Evolutionary conservation across 2,113 vertebrate species (phyloP).

Genomic region (Nymphicus hollandicus): DNA sequence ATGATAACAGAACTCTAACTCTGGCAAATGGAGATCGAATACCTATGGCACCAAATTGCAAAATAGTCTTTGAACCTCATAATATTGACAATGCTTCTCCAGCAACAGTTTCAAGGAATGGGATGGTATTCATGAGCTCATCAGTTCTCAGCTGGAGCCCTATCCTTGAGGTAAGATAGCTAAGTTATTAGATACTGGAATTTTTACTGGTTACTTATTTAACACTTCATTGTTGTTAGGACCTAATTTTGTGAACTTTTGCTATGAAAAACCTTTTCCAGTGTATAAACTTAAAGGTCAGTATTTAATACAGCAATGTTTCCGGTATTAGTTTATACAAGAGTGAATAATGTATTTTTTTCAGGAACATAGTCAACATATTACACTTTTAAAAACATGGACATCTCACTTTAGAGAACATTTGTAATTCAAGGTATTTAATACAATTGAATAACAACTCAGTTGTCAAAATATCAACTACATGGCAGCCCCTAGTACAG

Average conservation of each 20-base stretch:
- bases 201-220: background rate
- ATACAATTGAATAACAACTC: background rate
- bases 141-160: constrained; percentile 92
- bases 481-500: background rate
- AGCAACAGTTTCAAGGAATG: constrained; percentile 94
- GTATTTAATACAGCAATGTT: background rate
- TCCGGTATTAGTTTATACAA: background rate
- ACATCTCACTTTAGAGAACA: background rate
- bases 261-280: background rate
- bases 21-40: constrained; percentile 95
- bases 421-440: background rate
- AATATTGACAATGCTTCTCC: constrained; percentile 98
- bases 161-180: constrained; percentile 85
- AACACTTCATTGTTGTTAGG: background rate
- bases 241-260: background rate
- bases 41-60: constrained; percentile 95
- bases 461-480: background rate
- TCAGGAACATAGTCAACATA: background rate
- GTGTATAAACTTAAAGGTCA: background rate
- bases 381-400: background rate
- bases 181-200: background rate
- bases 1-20: constrained; percentile 94
- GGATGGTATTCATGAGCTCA: constrained; percentile 99
- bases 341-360: background rate
- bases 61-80: constrained; percentile 94